Evolutionary conservation across 2,888 invertebrate genomes (phyloP).

Genomic region (Nemotelus nigrinus): DNA sequence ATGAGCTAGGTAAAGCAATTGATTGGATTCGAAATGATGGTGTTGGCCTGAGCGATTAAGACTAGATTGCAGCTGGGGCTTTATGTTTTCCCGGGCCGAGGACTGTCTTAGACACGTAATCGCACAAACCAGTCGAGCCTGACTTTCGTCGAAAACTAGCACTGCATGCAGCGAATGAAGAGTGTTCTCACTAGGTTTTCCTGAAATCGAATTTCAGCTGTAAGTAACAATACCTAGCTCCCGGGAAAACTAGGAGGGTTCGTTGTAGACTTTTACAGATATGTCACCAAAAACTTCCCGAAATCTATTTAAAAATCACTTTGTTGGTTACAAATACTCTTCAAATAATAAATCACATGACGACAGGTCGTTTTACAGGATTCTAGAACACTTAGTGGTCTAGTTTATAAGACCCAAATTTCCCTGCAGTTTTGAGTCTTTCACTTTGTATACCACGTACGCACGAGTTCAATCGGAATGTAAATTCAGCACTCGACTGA

Average conservation of each 20-base stretch:
- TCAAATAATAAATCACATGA: too few relatives aligned
- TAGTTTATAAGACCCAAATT: conserved; percentile 12
- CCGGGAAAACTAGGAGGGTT: too few relatives aligned
- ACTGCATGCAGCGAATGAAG: not conserved
- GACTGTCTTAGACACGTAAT: conserved; percentile 28
- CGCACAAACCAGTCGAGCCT: conserved; percentile 19
- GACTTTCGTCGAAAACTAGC: not conserved
- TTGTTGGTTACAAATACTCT: too few relatives aligned
- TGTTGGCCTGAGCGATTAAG: not conserved
- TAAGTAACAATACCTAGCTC: too few relatives aligned
- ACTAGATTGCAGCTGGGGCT: not conserved
- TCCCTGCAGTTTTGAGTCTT: conserved; percentile 13
- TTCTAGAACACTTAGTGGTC: not conserved
- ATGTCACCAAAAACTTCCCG: too few relatives aligned
- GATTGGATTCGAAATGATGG: not conserved
- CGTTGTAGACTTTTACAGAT: too few relatives aligned
- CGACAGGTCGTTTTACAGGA: not conserved
- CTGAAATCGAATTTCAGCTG: too few relatives aligned
- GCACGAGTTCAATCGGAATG: conserved; percentile 50
- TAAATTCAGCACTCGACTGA: conserved; percentile 52
- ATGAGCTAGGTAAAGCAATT: not conserved
- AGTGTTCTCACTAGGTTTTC: too few relatives aligned
- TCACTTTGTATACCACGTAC: conserved; percentile 45
- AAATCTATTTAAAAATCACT: too few relatives aligned
- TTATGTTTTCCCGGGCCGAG: conserved; percentile 33